A percentile compares a stretch with the other conserved stretches of the same genome.
These are phyloP conservation scores for Onchidella celtica DNA, from an alignment of 2,888 invertebrate species.

Conservation along the genomic window DNA sequence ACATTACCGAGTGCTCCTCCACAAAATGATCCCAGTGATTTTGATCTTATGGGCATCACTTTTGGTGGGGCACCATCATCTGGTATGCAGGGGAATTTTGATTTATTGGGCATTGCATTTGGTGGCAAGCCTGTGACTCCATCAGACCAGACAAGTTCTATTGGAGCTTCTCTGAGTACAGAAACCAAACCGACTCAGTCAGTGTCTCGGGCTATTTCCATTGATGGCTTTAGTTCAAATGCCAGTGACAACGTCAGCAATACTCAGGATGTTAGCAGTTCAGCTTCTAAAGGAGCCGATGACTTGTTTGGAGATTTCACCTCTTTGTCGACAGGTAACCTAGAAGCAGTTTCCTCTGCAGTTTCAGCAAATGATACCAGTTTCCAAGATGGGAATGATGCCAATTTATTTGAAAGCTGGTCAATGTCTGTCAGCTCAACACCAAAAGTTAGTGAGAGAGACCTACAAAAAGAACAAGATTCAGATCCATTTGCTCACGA, in stretches of 20 bases:
- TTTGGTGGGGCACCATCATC: neutral
- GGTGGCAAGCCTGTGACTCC: too few relatives aligned
- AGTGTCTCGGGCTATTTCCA: neutral
- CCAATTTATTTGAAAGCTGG: too few relatives aligned
- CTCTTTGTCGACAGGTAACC: neutral
- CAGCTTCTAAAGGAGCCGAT: neutral
- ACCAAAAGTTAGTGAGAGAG: too few relatives aligned
- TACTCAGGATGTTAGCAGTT: neutral
- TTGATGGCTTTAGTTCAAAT: neutral
- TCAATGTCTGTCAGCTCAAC: too few relatives aligned
- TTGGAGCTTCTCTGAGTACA: neutral
- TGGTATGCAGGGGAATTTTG: neutral
- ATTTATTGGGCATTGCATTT: neutral
- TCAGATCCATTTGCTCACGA: neutral
- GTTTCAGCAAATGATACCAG: neutral
- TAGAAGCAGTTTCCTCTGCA: neutral
- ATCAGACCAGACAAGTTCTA: too few relatives aligned
- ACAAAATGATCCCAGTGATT: too few relatives aligned
- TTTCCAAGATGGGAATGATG: too few relatives aligned
- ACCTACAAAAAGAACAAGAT: too few relatives aligned
- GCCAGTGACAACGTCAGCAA: neutral
- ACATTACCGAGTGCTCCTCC: neutral
- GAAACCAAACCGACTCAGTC: neutral
- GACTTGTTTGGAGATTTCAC: neutral
- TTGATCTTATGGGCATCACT: neutral